Evolutionary conservation across 2,797 vertebrate genomes (phyloP).

Genomic region (Tiaroga cobitis): DNA sequence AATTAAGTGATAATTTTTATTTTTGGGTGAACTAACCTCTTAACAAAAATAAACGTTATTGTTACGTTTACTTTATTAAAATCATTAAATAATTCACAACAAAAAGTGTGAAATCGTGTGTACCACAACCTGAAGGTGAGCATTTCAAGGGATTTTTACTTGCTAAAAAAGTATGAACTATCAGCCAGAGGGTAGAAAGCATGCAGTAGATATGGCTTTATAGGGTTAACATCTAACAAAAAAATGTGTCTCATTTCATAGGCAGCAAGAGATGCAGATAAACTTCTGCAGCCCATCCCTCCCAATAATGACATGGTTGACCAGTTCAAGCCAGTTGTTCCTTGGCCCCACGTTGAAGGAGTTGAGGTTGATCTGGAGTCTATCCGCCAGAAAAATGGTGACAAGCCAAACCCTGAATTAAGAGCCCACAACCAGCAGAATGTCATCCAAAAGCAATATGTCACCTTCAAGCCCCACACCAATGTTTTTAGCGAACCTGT

Average conservation of each 20-base stretch:
- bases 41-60: neutral
- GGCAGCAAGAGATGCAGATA: slow-evolving; percentile 80
- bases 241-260: slow-evolving; percentile 57
- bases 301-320: slow-evolving; percentile 74
- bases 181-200: neutral
- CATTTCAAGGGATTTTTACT: neutral
- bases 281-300: slow-evolving; percentile 74
- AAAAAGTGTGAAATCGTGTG: neutral
- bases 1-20: no score
- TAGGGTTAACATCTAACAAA: neutral
- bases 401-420: slow-evolving; percentile 70
- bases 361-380: slow-evolving; percentile 96
- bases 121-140: neutral
- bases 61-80: neutral
- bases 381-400: slow-evolving; percentile 88
- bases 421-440: slow-evolving; percentile 79
- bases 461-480: slow-evolving; percentile 92
- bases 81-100: neutral
- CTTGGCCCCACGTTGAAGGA: slow-evolving; percentile 98
- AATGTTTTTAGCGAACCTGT: slow-evolving; percentile 84
- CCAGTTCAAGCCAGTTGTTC: slow-evolving; percentile 92
- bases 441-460: slow-evolving; percentile 90
- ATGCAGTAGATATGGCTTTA: neutral
- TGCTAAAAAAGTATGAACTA: neutral
- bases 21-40: no score